Evolutionary conservation across 2,888 invertebrate genomes (phyloP).

Genomic region (Cataglyphis altisquamis): DNA sequence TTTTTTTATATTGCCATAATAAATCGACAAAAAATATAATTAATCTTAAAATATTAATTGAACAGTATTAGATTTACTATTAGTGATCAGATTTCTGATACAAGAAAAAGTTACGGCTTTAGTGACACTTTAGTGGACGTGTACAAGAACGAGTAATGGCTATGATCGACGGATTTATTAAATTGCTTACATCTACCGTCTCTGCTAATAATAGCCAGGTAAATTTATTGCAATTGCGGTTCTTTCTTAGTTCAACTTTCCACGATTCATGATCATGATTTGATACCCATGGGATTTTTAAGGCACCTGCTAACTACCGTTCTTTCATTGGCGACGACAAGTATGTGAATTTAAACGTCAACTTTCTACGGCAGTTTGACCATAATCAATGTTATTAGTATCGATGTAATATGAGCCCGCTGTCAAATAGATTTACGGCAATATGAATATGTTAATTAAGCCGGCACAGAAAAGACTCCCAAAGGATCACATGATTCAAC

Average conservation of each 20-base stretch:
- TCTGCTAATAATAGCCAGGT: conserved; percentile 2
- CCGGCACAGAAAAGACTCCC: conserved; percentile 60
- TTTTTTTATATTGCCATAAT: background rate
- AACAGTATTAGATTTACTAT: background rate
- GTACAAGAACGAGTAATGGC: conserved; percentile 2
- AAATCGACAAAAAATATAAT: background rate
- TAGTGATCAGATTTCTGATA: background rate
- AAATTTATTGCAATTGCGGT: background rate
- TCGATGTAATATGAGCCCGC: conserved; percentile 56
- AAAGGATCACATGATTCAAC: conserved; percentile 64
- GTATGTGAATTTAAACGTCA: conserved; percentile 78
- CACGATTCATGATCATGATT: conserved; percentile 44
- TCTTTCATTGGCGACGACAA: conserved; percentile 46
- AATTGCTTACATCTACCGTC: conserved; percentile 13
- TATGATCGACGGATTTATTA: background rate
- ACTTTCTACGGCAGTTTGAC: conserved; percentile 73
- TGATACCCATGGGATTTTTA: conserved; percentile 62
- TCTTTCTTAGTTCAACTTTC: conserved; percentile 46
- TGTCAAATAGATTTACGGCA: conserved; percentile 56
- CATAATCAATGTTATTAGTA: conserved; percentile 68
- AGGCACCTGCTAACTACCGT: conserved; percentile 47
- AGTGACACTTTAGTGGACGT: conserved; percentile 6
- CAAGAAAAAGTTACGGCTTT: conserved; percentile 2
- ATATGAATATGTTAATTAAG: conserved; percentile 69
- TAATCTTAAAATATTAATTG: conserved; percentile 15